These are phyloP conservation scores for Ligdia adustata DNA, from an alignment of 2,888 invertebrate species.

Conservation along the genomic window DNA sequence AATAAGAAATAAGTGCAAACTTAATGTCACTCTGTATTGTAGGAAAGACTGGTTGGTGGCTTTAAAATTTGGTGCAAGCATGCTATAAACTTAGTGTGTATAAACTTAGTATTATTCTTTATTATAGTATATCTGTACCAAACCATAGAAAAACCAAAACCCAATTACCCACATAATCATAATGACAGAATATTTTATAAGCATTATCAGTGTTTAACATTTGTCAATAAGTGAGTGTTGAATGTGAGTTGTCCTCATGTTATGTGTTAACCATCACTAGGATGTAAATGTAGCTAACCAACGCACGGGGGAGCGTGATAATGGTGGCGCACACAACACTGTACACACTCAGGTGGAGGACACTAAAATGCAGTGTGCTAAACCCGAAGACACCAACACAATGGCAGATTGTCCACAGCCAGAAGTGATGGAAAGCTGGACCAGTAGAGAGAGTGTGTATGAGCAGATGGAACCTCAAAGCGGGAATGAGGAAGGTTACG, in stretches of 20 bases:
- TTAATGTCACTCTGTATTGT: too few species aligned
- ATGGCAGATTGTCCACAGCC: slow-evolving; percentile 68
- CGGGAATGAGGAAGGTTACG: slow-evolving; percentile 86
- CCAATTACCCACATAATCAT: too few species aligned
- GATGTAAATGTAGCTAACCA: slow-evolving; percentile 60
- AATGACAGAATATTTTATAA: too few species aligned
- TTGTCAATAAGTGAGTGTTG: neutral
- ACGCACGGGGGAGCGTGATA: slow-evolving; percentile 40
- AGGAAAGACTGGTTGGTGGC: too few species aligned
- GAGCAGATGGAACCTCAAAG: slow-evolving; percentile 54
- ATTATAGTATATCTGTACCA: too few species aligned
- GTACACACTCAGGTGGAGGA: slow-evolving; percentile 37
- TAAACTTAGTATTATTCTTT: too few species aligned
- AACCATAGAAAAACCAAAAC: too few species aligned
- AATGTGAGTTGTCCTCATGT: slow-evolving; percentile 38
- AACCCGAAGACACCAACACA: slow-evolving; percentile 43
- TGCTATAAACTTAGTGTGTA: too few species aligned
- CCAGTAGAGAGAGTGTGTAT: slow-evolving; percentile 41
- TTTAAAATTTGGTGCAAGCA: too few species aligned
- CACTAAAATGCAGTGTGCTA: slow-evolving; percentile 31
- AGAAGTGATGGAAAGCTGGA: slow-evolving; percentile 45
- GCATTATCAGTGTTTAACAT: too few species aligned
- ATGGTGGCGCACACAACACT: slow-evolving; percentile 4
- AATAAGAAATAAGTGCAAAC: slow-evolving; percentile 1
- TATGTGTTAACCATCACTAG: slow-evolving; percentile 68